Evolutionary conservation across 2,113 vertebrate species (phyloP), one percentile per base, ranked within the genome.

Genomic region (Leucopsar rothschildi): DNA sequence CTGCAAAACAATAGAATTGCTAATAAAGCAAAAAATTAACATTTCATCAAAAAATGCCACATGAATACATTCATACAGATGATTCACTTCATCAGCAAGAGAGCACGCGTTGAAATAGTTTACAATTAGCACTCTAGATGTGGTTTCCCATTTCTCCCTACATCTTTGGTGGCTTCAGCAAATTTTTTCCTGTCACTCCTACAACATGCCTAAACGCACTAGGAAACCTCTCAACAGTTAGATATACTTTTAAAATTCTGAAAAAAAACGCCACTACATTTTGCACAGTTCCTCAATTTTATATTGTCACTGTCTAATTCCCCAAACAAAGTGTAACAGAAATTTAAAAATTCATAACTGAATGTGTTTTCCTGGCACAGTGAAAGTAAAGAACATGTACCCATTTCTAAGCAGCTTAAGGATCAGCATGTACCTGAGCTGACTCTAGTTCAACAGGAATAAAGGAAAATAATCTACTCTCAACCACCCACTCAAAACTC

Each of bases 41-140:
- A 96, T 96, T 97, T 96, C 81, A 86, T 47, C 94, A 97, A 95
- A 97, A 96, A 96, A 80, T 23, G 90, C 92, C 96, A 96, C 93
- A 97, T 92, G 88, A 95, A 95, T 90, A 81, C 83, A 86, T 88
- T 86, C 68, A 55, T 60, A 79, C 93, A 95, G 90, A 96, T 86
- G 93, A 95, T 86, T 95, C 93, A 92, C 89, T 92, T 95, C 92
- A 96, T 94, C 95, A 96, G 90, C 92, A 95, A 90, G 82, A 61
- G 50, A 88, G 95, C 92, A 88, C 45, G 91, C 90, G 6, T 47
- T 96, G 94, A 76, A 97, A 92, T 94, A 86, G 49, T 82, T 96
- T 39, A 90, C 93, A 95, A 95, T 95, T 95, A 95, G 35, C 78
- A 42, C 93, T 69, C 87, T 72, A 92, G 84, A 95, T 96, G 95